These are phyloP conservation scores for Pteronotus mesoamericanus DNA, from an alignment of 2,797 vertebrate genomes.

Conservation along the genomic window DNA sequence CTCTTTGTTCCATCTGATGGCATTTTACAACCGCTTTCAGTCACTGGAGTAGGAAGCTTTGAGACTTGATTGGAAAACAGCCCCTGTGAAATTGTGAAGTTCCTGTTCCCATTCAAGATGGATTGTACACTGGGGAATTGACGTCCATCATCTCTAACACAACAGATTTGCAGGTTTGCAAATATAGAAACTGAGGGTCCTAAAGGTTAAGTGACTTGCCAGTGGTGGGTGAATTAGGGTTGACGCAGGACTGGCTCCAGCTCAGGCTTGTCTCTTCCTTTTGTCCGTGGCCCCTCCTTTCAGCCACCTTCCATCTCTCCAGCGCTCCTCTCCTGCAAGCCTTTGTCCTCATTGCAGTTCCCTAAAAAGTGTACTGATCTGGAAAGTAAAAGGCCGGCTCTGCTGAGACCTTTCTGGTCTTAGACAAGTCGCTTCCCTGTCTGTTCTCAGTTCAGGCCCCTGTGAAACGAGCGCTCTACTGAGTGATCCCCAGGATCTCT, in stretches of 20 bases:
- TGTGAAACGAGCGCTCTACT: not conserved
- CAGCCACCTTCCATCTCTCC: not conserved
- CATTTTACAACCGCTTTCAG: not conserved
- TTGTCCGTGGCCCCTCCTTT: too few species aligned
- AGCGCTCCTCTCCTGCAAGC: not conserved
- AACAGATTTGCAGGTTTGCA: not conserved
- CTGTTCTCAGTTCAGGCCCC: not conserved
- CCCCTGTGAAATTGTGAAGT: not conserved
- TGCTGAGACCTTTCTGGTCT: not conserved
- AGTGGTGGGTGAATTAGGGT: not conserved
- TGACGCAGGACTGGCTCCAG: not conserved
- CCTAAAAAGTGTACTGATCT: not conserved
- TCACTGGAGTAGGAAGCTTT: not conserved
- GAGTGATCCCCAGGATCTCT: not conserved
- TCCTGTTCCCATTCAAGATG: not conserved
- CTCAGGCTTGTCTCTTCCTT: fast-evolving
- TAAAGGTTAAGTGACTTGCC: not conserved
- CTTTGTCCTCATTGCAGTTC: not conserved
- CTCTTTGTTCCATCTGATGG: not conserved
- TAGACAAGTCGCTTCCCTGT: not conserved
- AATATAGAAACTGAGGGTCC: not conserved
- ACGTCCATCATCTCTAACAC: not conserved
- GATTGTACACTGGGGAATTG: not conserved
- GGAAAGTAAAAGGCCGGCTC: not conserved
- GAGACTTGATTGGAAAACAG: not conserved